Base-by-base conservation (phyloP, 2,113 vertebrate genomes). In the Excalfactoria chinensis region DNA sequence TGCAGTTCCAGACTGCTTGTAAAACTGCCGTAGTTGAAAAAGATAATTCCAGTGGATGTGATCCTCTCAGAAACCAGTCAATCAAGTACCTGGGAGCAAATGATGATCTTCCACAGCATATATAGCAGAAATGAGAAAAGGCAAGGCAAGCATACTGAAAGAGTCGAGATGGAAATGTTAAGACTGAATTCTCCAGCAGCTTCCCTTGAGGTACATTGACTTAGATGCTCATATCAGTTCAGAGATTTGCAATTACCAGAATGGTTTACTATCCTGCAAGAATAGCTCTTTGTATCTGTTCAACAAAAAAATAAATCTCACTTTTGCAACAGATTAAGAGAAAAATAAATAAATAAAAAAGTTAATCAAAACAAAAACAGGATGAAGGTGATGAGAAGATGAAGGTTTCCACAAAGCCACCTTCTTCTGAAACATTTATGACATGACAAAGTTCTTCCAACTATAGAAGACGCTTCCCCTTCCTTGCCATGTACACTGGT, bases 211-310 rank as follows among this genome's bases (percentile, higher is more conserved):
- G 44, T 48, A n/a, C 23, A 6, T n/a, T 23, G 78, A 41, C 43
- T 86, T 81, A 92, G 90, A 92, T 79, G 91, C 77, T 95, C 44
- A 67, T 25, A 83, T 88, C 10, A 86, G 63, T 74, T 93, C 26
- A 88, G 64, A 79, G 76, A 40, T 90, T 91, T 34, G 4, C 87
- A 95, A 92, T 91, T 88, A 78, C 62, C 48, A 37, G 53, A 74
- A 20, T 53, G 30, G 43, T 72, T 92, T 51, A 86, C 4, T 64
- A 53, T 74, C 23, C 35, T 64, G 43, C 48, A 94, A 84, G 7
- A 62, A 67, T 3, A 89, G 53, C 62, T 81, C 74, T 95, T 87
- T 92, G 91, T 21, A 84, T 73, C 76, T 82, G 48, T 35, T 16
- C 80, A 77, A 92, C 51, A 80, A 67, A 37, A 37, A 62, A 94